These are phyloP conservation scores for Vimba vimba DNA, from an alignment of 2,113 vertebrate genomes.

Conservation along the genomic window DNA sequence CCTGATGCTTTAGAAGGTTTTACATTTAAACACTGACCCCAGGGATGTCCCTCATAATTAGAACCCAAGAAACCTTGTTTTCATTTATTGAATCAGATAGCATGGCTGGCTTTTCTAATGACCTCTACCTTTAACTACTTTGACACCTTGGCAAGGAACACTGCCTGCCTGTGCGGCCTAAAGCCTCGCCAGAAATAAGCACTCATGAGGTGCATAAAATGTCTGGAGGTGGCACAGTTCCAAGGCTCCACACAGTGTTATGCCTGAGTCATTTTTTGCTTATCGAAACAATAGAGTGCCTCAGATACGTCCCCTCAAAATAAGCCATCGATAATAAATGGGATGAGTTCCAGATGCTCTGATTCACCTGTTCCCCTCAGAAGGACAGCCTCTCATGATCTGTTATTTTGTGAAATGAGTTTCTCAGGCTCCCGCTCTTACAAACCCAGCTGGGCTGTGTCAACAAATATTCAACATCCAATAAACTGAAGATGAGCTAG, in stretches of 20 bases:
- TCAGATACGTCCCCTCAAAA: conserved; percentile 22
- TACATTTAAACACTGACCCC: conserved; percentile 45
- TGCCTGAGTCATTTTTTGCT: conserved; percentile 40
- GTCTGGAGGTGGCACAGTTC: conserved; percentile 41
- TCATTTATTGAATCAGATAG: conserved; percentile 46
- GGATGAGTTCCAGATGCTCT: conserved; percentile 25
- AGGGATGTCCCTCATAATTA: conserved; percentile 51
- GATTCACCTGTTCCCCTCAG: conserved; percentile 27
- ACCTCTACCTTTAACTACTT: conserved; percentile 44
- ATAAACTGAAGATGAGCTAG: conserved; percentile 32
- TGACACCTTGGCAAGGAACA: conserved; percentile 52
- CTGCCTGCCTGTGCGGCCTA: conserved; percentile 45
- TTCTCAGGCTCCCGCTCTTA: conserved; percentile 8
- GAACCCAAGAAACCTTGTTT: conserved; percentile 42
- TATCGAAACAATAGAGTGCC: conserved; percentile 41
- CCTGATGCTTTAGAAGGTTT: conserved; percentile 48
- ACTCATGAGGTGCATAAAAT: conserved; percentile 49
- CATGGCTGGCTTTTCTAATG: conserved; percentile 34
- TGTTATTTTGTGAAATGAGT: not conserved
- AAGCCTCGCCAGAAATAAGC: conserved; percentile 49
- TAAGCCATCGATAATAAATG: conserved; percentile 14
- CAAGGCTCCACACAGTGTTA: conserved; percentile 38
- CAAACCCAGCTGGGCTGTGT: conserved; percentile 51
- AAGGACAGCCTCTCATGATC: conserved; percentile 1
- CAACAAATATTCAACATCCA: conserved; percentile 35